Evolutionary conservation across 2,797 vertebrate species (phyloP).

Genomic region (Apogon hyalosoma): DNA sequence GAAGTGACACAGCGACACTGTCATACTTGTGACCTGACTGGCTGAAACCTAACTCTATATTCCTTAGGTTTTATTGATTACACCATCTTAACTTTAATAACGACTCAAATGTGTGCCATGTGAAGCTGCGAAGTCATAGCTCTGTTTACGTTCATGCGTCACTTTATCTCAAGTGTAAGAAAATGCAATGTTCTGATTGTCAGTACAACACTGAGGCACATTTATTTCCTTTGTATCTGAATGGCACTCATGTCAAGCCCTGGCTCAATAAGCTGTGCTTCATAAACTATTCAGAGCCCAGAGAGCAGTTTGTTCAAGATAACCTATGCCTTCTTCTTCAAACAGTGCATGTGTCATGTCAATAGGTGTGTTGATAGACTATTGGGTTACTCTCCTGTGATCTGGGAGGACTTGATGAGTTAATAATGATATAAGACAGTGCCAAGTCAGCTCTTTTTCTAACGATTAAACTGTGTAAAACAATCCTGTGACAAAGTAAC

Average conservation of each 20-base stretch:
- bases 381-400: slow-evolving; percentile 39
- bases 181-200: slow-evolving; percentile 21
- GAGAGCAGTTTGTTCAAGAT: slow-evolving; percentile 29
- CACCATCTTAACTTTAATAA: neutral
- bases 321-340: slow-evolving; percentile 6
- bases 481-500: slow-evolving; percentile 17
- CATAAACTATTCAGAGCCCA: slow-evolving; percentile 3
- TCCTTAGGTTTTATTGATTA: slow-evolving; percentile 17
- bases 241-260: slow-evolving; percentile 15
- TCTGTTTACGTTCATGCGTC: slow-evolving; percentile 2
- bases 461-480: slow-evolving; percentile 42
- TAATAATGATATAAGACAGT: slow-evolving; percentile 53
- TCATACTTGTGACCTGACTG: slow-evolving; percentile 4
- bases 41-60: slow-evolving; percentile 19
- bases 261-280: slow-evolving; percentile 4
- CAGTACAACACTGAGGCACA: neutral
- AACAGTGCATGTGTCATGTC: slow-evolving; percentile 29
- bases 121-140: neutral
- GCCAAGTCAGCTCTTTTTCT: slow-evolving; percentile 55
- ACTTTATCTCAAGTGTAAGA: slow-evolving; percentile 20
- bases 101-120: slow-evolving; percentile 19
- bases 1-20: slow-evolving; percentile 21
- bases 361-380: slow-evolving; percentile 28
- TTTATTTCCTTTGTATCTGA: slow-evolving; percentile 29
- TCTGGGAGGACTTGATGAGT: slow-evolving; percentile 43